phyloP scores from a whole-genome alignment of 2,113 vertebrate genomes.

The Xiphorhynchus elegans region DNA sequence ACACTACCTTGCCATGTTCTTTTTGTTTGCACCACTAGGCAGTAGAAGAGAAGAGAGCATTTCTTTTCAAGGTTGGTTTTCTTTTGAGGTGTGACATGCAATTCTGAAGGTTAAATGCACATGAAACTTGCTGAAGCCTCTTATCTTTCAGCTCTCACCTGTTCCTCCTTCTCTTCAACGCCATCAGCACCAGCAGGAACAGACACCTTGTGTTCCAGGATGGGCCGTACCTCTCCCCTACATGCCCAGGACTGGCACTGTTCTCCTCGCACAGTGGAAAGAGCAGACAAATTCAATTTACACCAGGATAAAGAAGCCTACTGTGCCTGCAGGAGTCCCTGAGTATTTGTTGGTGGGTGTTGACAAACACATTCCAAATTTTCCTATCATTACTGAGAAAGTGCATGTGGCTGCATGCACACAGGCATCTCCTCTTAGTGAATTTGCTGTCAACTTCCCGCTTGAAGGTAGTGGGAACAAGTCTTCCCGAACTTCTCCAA shows the following conservation, averaged over 20 bases:
- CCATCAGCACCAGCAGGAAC: neutral
- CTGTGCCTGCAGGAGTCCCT: neutral
- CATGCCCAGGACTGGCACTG: neutral
- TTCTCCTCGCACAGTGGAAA: neutral
- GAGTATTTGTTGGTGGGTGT: rapidly evolving
- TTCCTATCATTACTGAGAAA: neutral
- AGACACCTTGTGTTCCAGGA: neutral
- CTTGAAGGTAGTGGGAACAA: neutral
- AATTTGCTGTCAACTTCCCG: neutral
- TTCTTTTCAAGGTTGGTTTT: neutral
- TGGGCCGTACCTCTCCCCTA: neutral
- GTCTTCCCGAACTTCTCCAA: neutral
- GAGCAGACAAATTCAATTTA: neutral
- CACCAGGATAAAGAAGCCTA: neutral
- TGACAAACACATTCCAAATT: neutral
- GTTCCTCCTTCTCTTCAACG: neutral
- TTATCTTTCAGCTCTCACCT: neutral
- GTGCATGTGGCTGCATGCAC: rapidly evolving
- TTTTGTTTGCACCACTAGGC: neutral
- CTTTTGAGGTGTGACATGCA: neutral
- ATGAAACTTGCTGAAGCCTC: neutral
- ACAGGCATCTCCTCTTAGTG: neutral
- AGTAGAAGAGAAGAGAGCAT: neutral
- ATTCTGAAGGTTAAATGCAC: neutral
- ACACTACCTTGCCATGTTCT: rapidly evolving